phyloP scores from a whole-genome alignment of 2,113 vertebrate genomes.

The Siphamia tubifer region DNA sequence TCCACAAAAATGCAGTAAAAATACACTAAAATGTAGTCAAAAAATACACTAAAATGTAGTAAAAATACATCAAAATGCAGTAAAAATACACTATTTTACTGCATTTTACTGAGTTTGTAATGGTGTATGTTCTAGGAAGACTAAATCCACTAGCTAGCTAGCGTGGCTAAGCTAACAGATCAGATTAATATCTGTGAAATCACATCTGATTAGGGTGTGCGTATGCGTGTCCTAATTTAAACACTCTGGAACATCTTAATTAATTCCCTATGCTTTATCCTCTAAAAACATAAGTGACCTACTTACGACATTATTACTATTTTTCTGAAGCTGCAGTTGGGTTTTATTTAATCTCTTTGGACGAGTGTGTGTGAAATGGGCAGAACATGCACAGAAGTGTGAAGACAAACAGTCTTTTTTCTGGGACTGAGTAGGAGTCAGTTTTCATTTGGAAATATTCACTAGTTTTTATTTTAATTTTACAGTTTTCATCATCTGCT shows the following conservation, averaged over 20 bases:
- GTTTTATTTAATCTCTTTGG: conserved; percentile 33
- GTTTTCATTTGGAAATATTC: too few relatives aligned
- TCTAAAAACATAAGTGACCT: conserved; percentile 71
- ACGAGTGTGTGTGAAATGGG: conserved; percentile 7
- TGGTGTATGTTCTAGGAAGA: conserved; percentile 44
- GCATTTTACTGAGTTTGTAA: too few relatives aligned
- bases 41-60: too few relatives aligned
- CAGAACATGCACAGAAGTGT: background rate
- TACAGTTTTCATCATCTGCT: too few relatives aligned
- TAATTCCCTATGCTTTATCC: conserved; percentile 68
- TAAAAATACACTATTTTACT: too few relatives aligned
- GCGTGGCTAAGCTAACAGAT: conserved; percentile 45
- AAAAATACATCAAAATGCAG: too few relatives aligned
- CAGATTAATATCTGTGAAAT: conserved; percentile 66
- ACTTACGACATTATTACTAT: conserved; percentile 59
- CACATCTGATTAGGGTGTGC: conserved; percentile 49
- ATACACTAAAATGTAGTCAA: too few relatives aligned
- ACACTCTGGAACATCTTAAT: conserved; percentile 57
- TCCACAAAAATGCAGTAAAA: too few relatives aligned
- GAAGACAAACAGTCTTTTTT: too few relatives aligned
- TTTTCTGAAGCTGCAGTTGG: conserved; percentile 28
- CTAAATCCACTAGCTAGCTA: conserved; percentile 7
- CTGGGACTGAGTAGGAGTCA: too few relatives aligned
- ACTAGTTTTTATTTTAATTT: too few relatives aligned
- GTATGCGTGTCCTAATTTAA: conserved; percentile 57